These are phyloP conservation scores for Aphelocoma californica DNA, from an alignment of 2,797 vertebrate species.

Conservation along the genomic window DNA sequence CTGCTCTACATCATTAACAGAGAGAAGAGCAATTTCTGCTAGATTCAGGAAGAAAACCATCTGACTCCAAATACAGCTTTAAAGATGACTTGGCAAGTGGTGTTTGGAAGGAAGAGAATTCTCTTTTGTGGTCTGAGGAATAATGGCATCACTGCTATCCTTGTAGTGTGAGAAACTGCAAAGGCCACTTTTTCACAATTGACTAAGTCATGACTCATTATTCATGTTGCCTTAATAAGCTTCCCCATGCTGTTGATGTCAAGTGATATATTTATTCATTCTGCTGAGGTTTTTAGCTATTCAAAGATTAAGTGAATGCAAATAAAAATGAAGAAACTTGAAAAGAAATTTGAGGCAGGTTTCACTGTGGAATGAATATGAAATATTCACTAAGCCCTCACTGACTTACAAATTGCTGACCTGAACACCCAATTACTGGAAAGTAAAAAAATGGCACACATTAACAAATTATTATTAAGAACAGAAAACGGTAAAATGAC, in stretches of 20 bases:
- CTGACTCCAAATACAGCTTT: neutral
- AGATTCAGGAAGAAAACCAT: neutral
- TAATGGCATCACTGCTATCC: neutral
- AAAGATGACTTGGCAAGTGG: neutral
- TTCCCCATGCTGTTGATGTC: neutral
- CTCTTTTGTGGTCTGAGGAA: neutral
- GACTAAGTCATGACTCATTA: neutral
- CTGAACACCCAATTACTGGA: neutral
- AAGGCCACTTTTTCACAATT: neutral
- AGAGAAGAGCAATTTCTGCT: neutral
- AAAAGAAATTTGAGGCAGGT: neutral
- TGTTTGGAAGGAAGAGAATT: neutral
- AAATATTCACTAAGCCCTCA: neutral
- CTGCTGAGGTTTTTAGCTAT: neutral
- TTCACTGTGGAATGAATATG: neutral
- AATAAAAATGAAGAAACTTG: neutral
- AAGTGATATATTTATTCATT: neutral
- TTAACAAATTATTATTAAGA: neutral
- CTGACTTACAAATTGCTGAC: neutral
- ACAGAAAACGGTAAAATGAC: neutral
- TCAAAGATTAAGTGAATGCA: neutral
- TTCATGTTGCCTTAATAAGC: neutral
- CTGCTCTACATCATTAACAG: neutral
- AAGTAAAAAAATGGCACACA: neutral
- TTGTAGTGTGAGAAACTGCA: neutral